Base-by-base conservation (phyloP, 2,888 invertebrate genomes). In the Criorhina ranunculi region DNA sequence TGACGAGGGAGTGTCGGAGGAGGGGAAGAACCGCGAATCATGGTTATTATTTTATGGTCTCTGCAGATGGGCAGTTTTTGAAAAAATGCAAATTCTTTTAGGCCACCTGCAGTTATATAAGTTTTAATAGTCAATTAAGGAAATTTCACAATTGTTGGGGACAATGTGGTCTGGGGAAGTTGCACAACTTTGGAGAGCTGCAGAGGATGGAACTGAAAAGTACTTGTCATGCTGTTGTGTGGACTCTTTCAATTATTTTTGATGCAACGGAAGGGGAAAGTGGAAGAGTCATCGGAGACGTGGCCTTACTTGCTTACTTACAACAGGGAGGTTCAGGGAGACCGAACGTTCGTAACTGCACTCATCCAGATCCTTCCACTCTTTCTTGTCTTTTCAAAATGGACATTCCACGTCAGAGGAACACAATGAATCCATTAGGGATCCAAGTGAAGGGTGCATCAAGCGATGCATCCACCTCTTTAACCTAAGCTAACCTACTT, bases 31-130 rank as follows among this genome's bases (percentile, higher is more conserved):
- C 33, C 40, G 37, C 59, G 15, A 51, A 9, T 24, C 33, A 31
- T 44, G 53, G n/a, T 73, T 46, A 40, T 35, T 60, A 46, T 46
- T 35, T 19, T 49, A 55, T 8, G 19, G 49, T n/a, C 12, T 24
- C 19, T n/a, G 46, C n/a, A 49, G 64, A 24, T 40, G 69, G 57
- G 7, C 49, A 12, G n/a, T 44, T 57, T 69, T 70, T 24, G 15
- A 19, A 8, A n/a, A 49, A 46, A 46, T 59, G 44, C 24, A 57
- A 60, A 49, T 24, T 19, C 49, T 49, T 8, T 33, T 5, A 7
- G 19, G 29, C 33, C 31, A n/a, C 24, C 24, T n/a, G 5, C n/a
- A 6, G n/a, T 62, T 62, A 12, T 12, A 19, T 49, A 19, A 49
- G 9, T 12, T 46, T 60, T 46, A 12, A 46, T 19, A 19, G 12